Percentiles rank a stretch among this genome's conserved stretches.
Conservation (phyloP, 2,888 invertebrate species). For the Aromia moschata region DNA sequence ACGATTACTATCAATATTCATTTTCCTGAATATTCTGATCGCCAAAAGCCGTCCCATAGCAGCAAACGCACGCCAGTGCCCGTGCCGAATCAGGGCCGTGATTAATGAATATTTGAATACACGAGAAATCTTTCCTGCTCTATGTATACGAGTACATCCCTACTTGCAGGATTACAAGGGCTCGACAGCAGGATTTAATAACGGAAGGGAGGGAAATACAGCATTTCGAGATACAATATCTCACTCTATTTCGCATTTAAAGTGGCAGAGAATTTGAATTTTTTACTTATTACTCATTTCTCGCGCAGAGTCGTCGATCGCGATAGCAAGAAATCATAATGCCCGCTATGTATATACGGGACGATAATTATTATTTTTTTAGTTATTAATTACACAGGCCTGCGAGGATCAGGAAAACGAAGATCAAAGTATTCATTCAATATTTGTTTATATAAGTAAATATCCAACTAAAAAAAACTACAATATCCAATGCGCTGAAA, state of each 20-base stretch:
- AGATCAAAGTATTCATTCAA: too few species aligned
- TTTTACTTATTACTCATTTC: not conserved
- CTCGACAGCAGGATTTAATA: slow-evolving; percentile 15
- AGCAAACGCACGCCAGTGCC: not conserved
- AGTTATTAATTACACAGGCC: too few species aligned
- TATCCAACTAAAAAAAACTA: too few species aligned
- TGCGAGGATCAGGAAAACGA: too few species aligned
- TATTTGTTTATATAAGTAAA: too few species aligned
- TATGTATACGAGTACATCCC: slow-evolving; percentile 12
- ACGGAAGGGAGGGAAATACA: slow-evolving; percentile 8
- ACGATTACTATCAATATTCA: not conserved
- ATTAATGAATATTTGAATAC: slow-evolving; percentile 23
- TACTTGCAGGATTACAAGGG: slow-evolving; percentile 8
- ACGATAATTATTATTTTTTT: too few species aligned
- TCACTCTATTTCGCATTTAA: slow-evolving; percentile 2
- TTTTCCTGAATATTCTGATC: not conserved
- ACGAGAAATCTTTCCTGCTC: slow-evolving; percentile 8
- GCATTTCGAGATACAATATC: not conserved
- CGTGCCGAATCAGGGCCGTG: slow-evolving; percentile 6
- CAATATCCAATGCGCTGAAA: too few species aligned
- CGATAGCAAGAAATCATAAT: not conserved
- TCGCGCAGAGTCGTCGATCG: not conserved
- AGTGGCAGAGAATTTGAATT: slow-evolving; percentile 4
- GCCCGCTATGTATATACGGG: too few species aligned
- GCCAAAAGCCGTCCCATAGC: not conserved